Evolutionary conservation across 2,113 vertebrate genomes (phyloP).

Genomic region (Macquaria australasica): DNA sequence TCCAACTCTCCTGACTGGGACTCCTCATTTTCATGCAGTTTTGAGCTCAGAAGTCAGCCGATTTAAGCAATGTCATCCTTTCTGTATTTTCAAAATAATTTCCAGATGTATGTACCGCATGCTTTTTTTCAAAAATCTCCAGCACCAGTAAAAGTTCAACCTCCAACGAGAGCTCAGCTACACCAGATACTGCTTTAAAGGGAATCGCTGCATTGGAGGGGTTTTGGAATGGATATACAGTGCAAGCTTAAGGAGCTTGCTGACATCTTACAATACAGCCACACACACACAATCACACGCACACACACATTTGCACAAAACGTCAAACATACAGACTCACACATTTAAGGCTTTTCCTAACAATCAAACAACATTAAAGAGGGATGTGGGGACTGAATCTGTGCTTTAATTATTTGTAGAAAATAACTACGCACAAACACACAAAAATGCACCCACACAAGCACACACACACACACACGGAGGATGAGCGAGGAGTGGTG

Average conservation of each 20-base stretch:
- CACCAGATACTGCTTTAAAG: conserved; percentile 76
- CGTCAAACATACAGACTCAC: not conserved
- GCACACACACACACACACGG: conserved; percentile 7
- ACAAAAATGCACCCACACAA: conserved; percentile 14
- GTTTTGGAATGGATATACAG: conserved; percentile 57
- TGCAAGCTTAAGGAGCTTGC: conserved; percentile 62
- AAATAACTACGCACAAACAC: conserved; percentile 55
- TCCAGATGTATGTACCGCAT: not conserved
- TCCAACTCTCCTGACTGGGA: conserved; percentile 18
- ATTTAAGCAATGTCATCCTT: not conserved
- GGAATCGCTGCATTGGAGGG: conserved; percentile 73
- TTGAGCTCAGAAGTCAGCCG: conserved; percentile 1
- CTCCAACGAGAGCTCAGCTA: conserved; percentile 38
- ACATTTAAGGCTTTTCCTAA: conserved; percentile 58
- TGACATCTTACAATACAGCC: conserved; percentile 73
- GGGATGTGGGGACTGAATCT: conserved; percentile 53
- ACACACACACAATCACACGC: conserved; percentile 10
- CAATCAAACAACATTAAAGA: conserved; percentile 37
- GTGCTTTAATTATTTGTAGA: conserved; percentile 76
- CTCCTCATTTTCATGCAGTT: conserved; percentile 6
- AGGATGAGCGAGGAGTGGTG: conserved; percentile 20
- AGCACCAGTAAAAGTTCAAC: conserved; percentile 46
- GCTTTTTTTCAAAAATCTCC: not conserved
- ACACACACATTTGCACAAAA: conserved; percentile 38
- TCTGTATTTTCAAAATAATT: conserved; percentile 12